These are phyloP conservation scores for Rhynchopsitta pachyrhyncha DNA, from an alignment of 2,113 vertebrate genomes.

Conservation along the genomic window DNA sequence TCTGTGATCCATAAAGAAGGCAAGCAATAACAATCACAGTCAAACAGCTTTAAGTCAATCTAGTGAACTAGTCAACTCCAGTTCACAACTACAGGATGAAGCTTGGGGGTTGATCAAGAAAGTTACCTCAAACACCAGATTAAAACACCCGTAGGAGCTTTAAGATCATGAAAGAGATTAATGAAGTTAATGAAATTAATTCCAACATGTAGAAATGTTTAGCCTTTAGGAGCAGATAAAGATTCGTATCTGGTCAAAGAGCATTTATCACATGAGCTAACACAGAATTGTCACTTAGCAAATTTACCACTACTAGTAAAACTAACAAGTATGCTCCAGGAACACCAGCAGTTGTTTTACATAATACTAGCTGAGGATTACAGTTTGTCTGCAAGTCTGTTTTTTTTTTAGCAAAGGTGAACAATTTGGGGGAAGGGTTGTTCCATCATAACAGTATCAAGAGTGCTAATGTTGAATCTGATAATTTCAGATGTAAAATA, in stretches of 20 bases:
- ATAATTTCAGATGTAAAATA: background rate
- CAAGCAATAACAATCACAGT: constrained; percentile 60
- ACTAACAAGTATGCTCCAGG: background rate
- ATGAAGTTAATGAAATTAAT: constrained; percentile 62
- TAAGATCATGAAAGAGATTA: constrained; percentile 44
- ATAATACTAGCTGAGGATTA: background rate
- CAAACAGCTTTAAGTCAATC: constrained; percentile 61
- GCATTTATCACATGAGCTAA: constrained; percentile 3
- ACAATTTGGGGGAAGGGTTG: background rate
- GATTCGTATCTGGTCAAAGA: constrained; percentile 12
- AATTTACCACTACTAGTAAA: background rate
- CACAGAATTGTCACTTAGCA: background rate
- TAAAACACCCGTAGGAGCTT: constrained; percentile 23
- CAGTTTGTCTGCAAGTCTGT: background rate
- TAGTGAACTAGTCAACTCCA: constrained; percentile 70
- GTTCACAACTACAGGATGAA: constrained; percentile 63
- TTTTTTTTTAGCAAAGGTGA: background rate
- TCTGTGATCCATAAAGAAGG: constrained; percentile 80
- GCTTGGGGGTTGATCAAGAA: constrained; percentile 1
- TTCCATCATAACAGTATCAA: background rate
- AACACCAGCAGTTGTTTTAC: background rate
- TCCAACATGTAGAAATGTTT: constrained; percentile 42
- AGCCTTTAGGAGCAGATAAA: constrained; percentile 46
- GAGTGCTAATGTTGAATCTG: background rate
- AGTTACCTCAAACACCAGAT: constrained; percentile 34